Percentiles rank a stretch among this genome's conserved stretches.
Evolutionary conservation across 92 coral and sea anemone genomes (phyloP).

Genomic region (Umimayanthus chanpuru): DNA sequence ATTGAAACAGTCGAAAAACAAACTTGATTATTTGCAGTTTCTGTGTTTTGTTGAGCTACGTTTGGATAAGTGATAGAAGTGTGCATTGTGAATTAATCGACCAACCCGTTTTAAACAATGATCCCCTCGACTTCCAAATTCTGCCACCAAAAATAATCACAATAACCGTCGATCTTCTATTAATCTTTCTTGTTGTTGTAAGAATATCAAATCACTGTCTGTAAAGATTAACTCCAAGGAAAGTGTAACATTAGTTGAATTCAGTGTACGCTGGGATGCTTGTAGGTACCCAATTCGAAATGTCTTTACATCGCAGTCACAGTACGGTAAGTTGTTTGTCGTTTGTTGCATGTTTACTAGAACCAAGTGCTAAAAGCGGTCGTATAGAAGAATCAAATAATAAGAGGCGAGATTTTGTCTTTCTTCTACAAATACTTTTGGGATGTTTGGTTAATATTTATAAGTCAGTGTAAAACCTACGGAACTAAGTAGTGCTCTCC

Average conservation of each 20-base stretch:
- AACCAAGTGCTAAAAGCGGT: background rate
- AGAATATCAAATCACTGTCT: background rate
- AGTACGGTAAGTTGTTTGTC: background rate
- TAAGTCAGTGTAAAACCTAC: too few relatives aligned
- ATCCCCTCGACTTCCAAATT: background rate
- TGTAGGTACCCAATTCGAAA: too few relatives aligned
- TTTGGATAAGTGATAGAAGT: background rate
- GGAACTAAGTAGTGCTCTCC: background rate
- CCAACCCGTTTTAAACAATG: slow-evolving; percentile 8
- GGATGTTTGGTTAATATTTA: background rate
- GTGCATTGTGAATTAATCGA: background rate
- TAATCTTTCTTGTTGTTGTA: background rate
- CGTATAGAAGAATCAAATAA: too few relatives aligned
- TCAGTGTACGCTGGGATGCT: background rate
- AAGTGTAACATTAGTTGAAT: background rate
- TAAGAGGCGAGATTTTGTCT: background rate
- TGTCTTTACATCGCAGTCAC: background rate
- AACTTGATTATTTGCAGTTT: too few relatives aligned
- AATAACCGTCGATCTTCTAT: background rate
- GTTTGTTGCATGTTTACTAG: background rate
- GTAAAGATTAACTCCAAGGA: background rate
- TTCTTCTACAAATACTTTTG: background rate
- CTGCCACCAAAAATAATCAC: slow-evolving; percentile 19
- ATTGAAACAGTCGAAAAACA: background rate
- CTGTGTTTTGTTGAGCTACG: background rate